Evolutionary conservation across 35 echinoderm and acorn worm genomes (phyloP).

Genomic region (Apostichopus japonicus): DNA sequence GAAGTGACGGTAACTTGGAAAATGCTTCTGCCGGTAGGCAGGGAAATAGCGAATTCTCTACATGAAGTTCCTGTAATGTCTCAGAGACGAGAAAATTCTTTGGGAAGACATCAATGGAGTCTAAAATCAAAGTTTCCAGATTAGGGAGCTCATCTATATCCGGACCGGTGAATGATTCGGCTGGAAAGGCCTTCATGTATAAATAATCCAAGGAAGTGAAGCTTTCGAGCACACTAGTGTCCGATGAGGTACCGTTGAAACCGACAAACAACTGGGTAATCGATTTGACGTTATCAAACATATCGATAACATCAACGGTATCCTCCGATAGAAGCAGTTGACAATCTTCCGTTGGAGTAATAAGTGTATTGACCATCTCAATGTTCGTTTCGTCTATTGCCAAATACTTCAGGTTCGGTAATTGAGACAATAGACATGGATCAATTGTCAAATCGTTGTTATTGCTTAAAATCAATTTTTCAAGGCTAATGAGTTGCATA

Average conservation of each 20-base stretch:
- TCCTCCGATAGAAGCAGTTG: neutral
- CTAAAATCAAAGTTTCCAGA: neutral
- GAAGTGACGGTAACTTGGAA: neutral
- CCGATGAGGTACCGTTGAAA: neutral
- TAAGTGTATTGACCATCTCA: neutral
- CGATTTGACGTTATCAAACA: neutral
- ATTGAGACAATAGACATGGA: neutral
- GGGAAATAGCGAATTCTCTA: neutral
- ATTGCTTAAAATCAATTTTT: neutral
- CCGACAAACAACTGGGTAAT: neutral
- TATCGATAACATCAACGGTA: neutral
- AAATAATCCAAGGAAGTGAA: neutral
- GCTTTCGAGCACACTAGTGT: neutral
- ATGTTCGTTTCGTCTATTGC: neutral
- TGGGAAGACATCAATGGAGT: neutral
- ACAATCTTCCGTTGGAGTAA: neutral
- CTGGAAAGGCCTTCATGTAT: neutral
- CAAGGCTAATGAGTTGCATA: neutral
- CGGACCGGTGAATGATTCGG: neutral
- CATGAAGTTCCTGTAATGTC: neutral
- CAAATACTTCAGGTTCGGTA: neutral
- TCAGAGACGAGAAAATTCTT: neutral
- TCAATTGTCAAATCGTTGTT: neutral
- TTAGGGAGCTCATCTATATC: neutral
- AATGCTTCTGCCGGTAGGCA: slow-evolving; percentile 17